These are phyloP conservation scores for Anoplius nigerrimus DNA, from an alignment of 2,888 invertebrate genomes.

Conservation along the genomic window DNA sequence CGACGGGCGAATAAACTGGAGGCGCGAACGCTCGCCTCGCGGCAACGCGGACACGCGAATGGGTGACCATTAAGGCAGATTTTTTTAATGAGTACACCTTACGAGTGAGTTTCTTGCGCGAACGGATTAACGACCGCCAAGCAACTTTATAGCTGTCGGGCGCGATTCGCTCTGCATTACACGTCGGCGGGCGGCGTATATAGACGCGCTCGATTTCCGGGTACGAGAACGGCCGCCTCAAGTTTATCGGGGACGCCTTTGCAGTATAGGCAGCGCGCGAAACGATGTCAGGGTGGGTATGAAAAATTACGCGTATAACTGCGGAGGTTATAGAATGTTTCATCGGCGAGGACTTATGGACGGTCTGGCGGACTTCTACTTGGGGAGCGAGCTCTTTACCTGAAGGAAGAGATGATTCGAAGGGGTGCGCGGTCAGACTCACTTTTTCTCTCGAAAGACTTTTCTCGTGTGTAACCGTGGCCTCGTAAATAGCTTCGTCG, in stretches of 20 bases:
- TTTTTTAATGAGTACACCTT: conserved; percentile 30
- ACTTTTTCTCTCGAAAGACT: not conserved
- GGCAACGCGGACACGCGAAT: conserved; percentile 29
- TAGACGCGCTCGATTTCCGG: conserved; percentile 2
- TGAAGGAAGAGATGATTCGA: not conserved
- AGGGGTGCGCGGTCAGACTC: not conserved
- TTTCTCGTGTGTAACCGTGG: not conserved
- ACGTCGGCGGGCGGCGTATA: conserved; percentile 3
- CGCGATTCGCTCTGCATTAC: conserved; percentile 17
- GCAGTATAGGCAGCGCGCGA: conserved; percentile 6
- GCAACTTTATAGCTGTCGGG: conserved; percentile 23
- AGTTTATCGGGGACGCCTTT: conserved; percentile 22
- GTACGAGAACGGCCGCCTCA: conserved; percentile 11
- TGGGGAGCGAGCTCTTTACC: not conserved
- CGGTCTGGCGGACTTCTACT: not conserved
- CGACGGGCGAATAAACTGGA: not conserved
- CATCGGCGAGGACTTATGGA: not conserved
- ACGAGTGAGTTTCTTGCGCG: conserved; percentile 12
- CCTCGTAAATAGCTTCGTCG: not conserved
- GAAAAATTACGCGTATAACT: conserved; percentile 29
- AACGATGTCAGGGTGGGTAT: conserved; percentile 14
- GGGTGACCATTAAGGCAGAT: conserved; percentile 20
- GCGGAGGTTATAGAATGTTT: conserved; percentile 22
- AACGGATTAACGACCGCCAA: conserved; percentile 32
- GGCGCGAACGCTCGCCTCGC: not conserved